Evolutionary conservation across 2,797 vertebrate species (phyloP), one percentile per base, ranked within the genome.

Genomic region (Coregonus suidteri): DNA sequence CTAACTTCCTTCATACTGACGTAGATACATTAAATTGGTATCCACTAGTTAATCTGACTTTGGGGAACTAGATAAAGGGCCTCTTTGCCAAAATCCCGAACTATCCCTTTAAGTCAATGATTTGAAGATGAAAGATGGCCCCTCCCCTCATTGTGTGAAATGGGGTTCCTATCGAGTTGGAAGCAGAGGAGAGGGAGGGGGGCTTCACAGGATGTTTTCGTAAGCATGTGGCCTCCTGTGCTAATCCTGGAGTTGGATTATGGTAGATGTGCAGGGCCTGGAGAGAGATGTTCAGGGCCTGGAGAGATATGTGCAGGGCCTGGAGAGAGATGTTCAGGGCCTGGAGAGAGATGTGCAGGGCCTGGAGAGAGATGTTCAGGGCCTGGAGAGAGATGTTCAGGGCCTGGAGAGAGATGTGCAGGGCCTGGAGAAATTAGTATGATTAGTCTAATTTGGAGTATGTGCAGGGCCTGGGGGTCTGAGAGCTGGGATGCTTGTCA

Each of bases 31-130:
- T 7, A 47, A 47, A 47, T 9, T 47, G 41, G 41, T 47, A 47
- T 47, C 7, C 41, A 47, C 41, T 47, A 47, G 41, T 47, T 47
- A 7, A 47, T 47, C 41, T 11, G 7, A 47, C 37, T 41, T 7
- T 41, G 37, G 37, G 37, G 37, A 41, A 41, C 41, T 47, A 47
- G 41, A 47, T 47, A 11, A 47, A 47, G 41, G 41, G 0, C 9
- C 9, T 47, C 41, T 11, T 47, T 47, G 41, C 41, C 41, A 47
- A 47, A 13, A 47, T 47, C 41, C 41, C 41, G 2, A 47, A 47
- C 41, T 47, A 47, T 47, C 9, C 41, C 82, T 80, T 81, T 74
- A 88, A 81, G 87, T 83, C 83, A 79, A 14, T 83, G 79, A 85
- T 88, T 83, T 78, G 70, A 77, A 54, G 74, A 74, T 85, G 78